These are phyloP conservation scores for Neogobius melanostomus DNA, from an alignment of 2,113 vertebrate species.

Conservation along the genomic window DNA sequence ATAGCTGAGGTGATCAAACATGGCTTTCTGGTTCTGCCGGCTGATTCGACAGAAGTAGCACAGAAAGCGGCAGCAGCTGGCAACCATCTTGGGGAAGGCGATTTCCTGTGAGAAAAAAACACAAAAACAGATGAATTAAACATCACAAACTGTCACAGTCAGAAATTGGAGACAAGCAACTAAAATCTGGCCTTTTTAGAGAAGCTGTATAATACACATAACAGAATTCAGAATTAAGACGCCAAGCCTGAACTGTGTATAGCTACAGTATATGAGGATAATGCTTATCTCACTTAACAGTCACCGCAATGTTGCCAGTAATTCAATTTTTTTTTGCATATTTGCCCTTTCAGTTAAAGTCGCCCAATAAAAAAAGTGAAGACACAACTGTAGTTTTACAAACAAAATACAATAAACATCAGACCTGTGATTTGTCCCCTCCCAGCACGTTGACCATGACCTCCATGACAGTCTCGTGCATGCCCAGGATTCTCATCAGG, in stretches of 20 bases:
- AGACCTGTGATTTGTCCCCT: slow-evolving; percentile 91
- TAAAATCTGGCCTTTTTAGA: neutral
- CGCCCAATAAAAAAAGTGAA: neutral
- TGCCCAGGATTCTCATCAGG: slow-evolving; percentile 96
- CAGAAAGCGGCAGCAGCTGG: slow-evolving; percentile 96
- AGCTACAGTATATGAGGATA: neutral
- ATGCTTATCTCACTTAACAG: slow-evolving; percentile 4
- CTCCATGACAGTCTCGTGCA: slow-evolving; percentile 99
- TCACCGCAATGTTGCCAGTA: too few relatives aligned
- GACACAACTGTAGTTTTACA: neutral
- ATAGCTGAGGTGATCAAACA: slow-evolving; percentile 99
- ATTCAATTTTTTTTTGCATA: neutral
- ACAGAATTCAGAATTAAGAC: neutral
- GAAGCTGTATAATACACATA: neutral
- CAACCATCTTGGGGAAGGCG: slow-evolving; percentile 97
- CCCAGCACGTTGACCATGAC: slow-evolving; percentile 99
- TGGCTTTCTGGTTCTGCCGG: slow-evolving; percentile 97
- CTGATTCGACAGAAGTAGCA: slow-evolving; percentile 99
- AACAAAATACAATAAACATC: neutral
- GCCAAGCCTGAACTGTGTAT: neutral
- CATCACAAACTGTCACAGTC: neutral
- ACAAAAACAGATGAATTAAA: slow-evolving; percentile 18
- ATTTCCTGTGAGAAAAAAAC: slow-evolving; percentile 80
- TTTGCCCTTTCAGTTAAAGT: slow-evolving; percentile 9
- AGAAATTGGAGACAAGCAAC: neutral